Base-by-base conservation (phyloP, 2,797 vertebrate species). In the Leptoclinus maculatus region DNA sequence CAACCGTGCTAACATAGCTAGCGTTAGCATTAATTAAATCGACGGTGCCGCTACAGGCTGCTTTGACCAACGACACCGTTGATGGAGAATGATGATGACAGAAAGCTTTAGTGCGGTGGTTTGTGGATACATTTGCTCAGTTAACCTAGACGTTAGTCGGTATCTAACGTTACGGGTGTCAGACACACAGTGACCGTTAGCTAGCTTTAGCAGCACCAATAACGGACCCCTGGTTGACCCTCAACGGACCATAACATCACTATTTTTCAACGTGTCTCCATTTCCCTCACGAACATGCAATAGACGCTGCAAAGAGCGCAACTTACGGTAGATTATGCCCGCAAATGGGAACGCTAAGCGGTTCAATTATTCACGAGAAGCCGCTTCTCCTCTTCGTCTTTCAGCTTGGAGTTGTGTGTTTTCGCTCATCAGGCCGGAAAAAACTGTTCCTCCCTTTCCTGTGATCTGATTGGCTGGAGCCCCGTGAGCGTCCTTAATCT, bases 391-490 rank as follows among this genome's bases (percentile, higher is more conserved):
- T 86, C 64, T 81, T 87, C 87, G 90, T 89, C 91, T 91, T 92
- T 90, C 82, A 89, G 51, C 23, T 39, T 2, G 8, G 10, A 66
- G 58, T 43, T 69, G 14, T 70, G 14, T 91, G 86, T 91, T 92
- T 77, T 85, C 38, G 79, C 80, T 85, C 34, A 43, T 62, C 54
- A 81, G 85, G 86, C 91, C 89, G 88, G 88, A 89, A 91, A 91
- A 43, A 36, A 66, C 76, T 56, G 62, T 16, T 6, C 29, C 51
- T 75, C 57, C 6, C 6, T 21, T 41, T 14, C 51, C 73, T 76
- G 69, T 8, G 41, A 62, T 83, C 12, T 91, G 89, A 94, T 94
- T 94, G 92, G 92, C 74, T 85, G 68, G 3, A 79, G 17, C 13
- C 3, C 11, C 11, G 23, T 43, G 34, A 17, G n/a, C 32, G 78